Evolutionary conservation across 1,140 invertebrate species (phyloP).

Genomic region (Drosophila nebulosa): DNA sequence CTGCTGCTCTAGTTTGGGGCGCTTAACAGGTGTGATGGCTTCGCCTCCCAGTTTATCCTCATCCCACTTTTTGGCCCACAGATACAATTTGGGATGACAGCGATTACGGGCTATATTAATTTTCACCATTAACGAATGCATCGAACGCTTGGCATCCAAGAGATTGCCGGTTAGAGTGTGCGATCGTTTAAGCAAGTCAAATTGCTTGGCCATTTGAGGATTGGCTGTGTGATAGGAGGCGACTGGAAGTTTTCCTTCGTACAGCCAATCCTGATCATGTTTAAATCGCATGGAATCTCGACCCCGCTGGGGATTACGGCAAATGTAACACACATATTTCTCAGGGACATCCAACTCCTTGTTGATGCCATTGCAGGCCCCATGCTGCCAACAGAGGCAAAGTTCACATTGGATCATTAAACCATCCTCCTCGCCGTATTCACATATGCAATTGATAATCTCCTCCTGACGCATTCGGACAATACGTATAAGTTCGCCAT

Average conservation of each 20-base stretch:
- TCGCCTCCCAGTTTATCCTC: slow-evolving; percentile 55
- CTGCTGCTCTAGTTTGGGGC: slow-evolving; percentile 44
- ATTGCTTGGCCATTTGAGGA: slow-evolving; percentile 70
- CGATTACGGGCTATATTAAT: slow-evolving; percentile 89
- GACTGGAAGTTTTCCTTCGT: slow-evolving; percentile 89
- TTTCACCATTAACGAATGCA: slow-evolving; percentile 88
- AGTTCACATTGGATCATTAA: slow-evolving; percentile 97
- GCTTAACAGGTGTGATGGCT: slow-evolving; percentile 39
- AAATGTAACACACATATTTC: slow-evolving; percentile 94
- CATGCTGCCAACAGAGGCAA: slow-evolving; percentile 97
- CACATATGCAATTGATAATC: slow-evolving; percentile 93
- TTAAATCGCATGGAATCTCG: slow-evolving; percentile 87
- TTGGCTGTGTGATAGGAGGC: slow-evolving; percentile 81
- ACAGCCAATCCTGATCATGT: slow-evolving; percentile 94
- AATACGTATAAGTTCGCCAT: slow-evolving; percentile 85
- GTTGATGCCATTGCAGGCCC: slow-evolving; percentile 91
- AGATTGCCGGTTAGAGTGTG: slow-evolving; percentile 88
- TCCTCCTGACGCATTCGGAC: slow-evolving; percentile 88
- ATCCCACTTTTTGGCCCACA: slow-evolving; percentile 93
- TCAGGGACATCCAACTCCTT: slow-evolving; percentile 91
- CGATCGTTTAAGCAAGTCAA: slow-evolving; percentile 84
- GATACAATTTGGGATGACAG: slow-evolving; percentile 91
- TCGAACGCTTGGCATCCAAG: slow-evolving; percentile 85
- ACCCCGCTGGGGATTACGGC: slow-evolving; percentile 88
- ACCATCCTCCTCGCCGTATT: slow-evolving; percentile 92